Conservation (phyloP, 2,113 vertebrate species). For the Calonectris borealis region DNA sequence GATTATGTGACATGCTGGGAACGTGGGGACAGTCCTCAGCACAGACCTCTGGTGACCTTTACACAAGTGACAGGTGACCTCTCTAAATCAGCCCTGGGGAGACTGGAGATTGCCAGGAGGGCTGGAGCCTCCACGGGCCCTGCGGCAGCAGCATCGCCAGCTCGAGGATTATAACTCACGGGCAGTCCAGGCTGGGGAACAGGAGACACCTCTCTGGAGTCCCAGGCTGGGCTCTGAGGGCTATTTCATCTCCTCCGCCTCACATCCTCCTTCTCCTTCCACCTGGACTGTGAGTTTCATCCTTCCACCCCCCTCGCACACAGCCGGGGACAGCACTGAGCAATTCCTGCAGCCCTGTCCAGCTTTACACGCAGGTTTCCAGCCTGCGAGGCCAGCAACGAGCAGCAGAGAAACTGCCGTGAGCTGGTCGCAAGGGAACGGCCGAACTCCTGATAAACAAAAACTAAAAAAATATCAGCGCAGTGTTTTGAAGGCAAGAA, state of each 20-base stretch:
- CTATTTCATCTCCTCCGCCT: background rate
- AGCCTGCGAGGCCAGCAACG: fast-evolving
- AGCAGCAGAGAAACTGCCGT: background rate
- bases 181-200: background rate
- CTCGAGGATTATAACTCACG: background rate
- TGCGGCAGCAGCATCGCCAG: background rate
- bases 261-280: background rate
- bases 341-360: background rate
- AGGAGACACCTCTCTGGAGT: background rate
- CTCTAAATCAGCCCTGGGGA: conserved; percentile 27
- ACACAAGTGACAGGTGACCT: conserved; percentile 51
- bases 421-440: background rate
- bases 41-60: background rate
- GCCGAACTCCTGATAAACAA: background rate
- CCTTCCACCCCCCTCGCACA: background rate
- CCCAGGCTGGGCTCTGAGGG: background rate
- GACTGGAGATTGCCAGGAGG: background rate
- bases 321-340: background rate
- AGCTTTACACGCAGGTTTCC: background rate
- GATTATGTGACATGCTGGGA: conserved; percentile 14
- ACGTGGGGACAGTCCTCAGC: background rate
- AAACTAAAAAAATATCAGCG: background rate
- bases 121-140: background rate
- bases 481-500: background rate
- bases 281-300: background rate